These are phyloP conservation scores for Gobius niger DNA, from an alignment of 2,113 vertebrate species.

Conservation along the genomic window DNA sequence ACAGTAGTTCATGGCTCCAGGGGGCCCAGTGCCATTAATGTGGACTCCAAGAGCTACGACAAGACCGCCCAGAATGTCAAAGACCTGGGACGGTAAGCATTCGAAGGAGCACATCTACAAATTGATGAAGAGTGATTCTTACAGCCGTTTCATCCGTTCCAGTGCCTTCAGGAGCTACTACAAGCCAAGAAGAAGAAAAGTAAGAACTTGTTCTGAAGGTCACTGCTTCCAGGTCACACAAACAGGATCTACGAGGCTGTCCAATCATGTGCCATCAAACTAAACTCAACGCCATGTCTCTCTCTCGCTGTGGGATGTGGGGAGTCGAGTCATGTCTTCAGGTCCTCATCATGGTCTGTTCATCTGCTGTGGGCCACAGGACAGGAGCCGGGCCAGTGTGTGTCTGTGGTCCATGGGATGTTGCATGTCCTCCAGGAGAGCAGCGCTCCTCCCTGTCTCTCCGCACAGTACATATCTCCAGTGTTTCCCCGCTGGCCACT, in stretches of 20 bases:
- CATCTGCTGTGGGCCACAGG: slow-evolving; percentile 78
- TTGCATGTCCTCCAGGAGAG: slow-evolving; percentile 92
- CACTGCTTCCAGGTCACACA: slow-evolving; percentile 80
- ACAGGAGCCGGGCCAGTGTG: slow-evolving; percentile 74
- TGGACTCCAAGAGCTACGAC: slow-evolving; percentile 96
- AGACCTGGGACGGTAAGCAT: slow-evolving; percentile 92
- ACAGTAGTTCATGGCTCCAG: slow-evolving; percentile 94
- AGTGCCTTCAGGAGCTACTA: slow-evolving; percentile 98
- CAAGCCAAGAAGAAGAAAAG: slow-evolving; percentile 94
- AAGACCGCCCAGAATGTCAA: slow-evolving; percentile 97
- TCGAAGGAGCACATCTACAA: slow-evolving; percentile 99
- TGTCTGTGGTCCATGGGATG: slow-evolving; percentile 79
- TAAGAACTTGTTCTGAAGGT: slow-evolving; percentile 79
- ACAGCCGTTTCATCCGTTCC: slow-evolving; percentile 98
- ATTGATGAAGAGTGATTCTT: slow-evolving; percentile 98
- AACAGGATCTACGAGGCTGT: slow-evolving; percentile 87
- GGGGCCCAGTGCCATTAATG: slow-evolving; percentile 94
- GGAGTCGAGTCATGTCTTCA: slow-evolving; percentile 79
- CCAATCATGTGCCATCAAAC: slow-evolving; percentile 90
- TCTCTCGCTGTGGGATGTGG: slow-evolving; percentile 71
- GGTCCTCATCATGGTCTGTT: slow-evolving; percentile 79
- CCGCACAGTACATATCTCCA: slow-evolving; percentile 67
- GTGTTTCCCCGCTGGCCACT: slow-evolving; percentile 76
- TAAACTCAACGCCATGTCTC: slow-evolving; percentile 80
- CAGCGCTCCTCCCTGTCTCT: no score